Conservation (phyloP, 1,140 invertebrate genomes). For the Wiebesia pumilae region DNA sequence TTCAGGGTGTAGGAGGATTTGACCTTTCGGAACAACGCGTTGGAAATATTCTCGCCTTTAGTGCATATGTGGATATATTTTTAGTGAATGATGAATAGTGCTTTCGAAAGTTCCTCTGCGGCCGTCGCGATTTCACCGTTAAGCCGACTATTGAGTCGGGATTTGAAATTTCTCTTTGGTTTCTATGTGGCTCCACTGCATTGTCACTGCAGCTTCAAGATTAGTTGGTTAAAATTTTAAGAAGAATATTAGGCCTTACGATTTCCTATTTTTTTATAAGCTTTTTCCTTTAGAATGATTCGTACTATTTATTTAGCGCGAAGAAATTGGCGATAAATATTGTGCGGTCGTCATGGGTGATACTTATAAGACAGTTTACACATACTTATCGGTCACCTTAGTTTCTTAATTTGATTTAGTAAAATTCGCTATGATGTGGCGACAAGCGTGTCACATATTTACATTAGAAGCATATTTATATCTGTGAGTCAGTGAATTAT, state of each 20-base stretch:
- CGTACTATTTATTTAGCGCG: no score
- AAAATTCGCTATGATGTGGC: background rate
- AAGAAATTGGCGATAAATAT: background rate
- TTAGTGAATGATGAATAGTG: slow-evolving; percentile 14
- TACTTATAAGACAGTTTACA: background rate
- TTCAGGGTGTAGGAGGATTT: slow-evolving; percentile 41
- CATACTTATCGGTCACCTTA: background rate
- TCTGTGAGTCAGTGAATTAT: background rate
- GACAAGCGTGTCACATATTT: background rate
- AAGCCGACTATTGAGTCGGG: background rate
- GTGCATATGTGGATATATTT: background rate
- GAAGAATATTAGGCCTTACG: background rate
- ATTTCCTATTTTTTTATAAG: background rate
- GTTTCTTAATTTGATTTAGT: background rate
- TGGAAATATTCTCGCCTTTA: background rate
- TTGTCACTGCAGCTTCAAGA: background rate
- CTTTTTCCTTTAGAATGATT: background rate
- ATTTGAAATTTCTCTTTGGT: slow-evolving; percentile 29
- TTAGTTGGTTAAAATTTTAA: no score
- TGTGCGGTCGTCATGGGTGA: background rate
- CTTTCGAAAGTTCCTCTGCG: slow-evolving; percentile 29
- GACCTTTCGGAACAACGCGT: slow-evolving; percentile 41
- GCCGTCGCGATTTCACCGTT: background rate
- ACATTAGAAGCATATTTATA: background rate
- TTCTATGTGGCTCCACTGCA: background rate